A percentile compares a stretch with the other conserved stretches of the same genome.
phyloP scores from a whole-genome alignment of 35 echinoderm and acorn worm species.

The Strongylocentrotus purpuratus region DNA sequence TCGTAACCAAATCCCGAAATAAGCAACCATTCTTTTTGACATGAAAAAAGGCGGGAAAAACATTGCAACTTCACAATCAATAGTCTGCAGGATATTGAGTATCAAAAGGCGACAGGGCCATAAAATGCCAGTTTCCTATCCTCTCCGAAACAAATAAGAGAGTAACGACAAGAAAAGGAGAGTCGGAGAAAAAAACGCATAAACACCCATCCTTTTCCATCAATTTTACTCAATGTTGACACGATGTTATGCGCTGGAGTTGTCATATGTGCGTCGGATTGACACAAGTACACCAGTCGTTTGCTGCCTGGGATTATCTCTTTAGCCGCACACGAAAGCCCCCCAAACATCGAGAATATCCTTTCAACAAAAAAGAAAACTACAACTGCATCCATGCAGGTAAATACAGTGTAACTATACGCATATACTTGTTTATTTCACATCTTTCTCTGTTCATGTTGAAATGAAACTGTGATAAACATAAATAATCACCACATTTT shows the following conservation, averaged over 20 bases:
- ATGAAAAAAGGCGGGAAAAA: background rate
- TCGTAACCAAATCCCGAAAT: background rate
- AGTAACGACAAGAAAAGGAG: background rate
- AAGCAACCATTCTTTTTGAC: background rate
- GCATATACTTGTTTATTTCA: background rate
- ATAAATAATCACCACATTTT: background rate
- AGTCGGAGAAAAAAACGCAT: background rate
- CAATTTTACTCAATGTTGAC: background rate
- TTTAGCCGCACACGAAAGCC: constrained; percentile 7
- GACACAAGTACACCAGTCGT: constrained; percentile 22
- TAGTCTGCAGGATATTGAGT: background rate
- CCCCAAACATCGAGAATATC: background rate
- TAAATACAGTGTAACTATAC: no score
- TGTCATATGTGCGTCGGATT: constrained; percentile 17
- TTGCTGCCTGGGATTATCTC: background rate
- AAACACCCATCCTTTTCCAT: background rate
- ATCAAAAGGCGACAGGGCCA: background rate
- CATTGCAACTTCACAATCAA: background rate
- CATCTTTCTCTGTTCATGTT: background rate
- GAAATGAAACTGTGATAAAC: background rate
- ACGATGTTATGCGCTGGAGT: background rate
- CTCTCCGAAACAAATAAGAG: background rate
- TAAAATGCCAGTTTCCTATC: constrained; percentile 10
- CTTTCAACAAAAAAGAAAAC: background rate
- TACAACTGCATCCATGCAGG: background rate